phyloP scores from a whole-genome alignment of 2,888 invertebrate genomes.

The Maniola hyperantus region DNA sequence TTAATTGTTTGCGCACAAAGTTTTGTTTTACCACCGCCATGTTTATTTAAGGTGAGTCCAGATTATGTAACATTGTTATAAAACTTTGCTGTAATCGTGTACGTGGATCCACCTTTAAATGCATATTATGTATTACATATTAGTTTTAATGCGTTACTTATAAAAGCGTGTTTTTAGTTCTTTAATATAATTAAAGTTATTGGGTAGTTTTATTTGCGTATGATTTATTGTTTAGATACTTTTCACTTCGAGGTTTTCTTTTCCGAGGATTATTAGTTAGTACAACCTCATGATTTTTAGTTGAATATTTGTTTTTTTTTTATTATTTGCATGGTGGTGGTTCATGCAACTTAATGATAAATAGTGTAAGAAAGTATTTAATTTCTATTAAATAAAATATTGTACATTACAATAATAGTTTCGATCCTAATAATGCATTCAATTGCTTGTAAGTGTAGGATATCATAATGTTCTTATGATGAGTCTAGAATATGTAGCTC shows the following conservation, averaged over 20 bases:
- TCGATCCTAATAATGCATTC: neutral
- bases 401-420: neutral
- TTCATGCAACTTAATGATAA: neutral
- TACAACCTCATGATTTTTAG: too few species aligned
- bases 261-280: neutral
- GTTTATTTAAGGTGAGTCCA: neutral
- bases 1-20: constrained; percentile 5
- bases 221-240: too few species aligned
- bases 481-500: neutral
- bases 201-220: too few species aligned
- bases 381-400: neutral
- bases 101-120: too few species aligned
- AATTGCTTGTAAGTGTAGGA: neutral
- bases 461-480: neutral
- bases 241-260: too few species aligned
- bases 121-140: too few species aligned
- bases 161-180: too few species aligned
- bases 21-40: neutral
- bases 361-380: constrained; percentile 1
- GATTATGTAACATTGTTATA: neutral
- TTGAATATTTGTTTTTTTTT: neutral
- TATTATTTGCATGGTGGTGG: neutral
- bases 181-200: too few species aligned
- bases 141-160: too few species aligned
- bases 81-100: too few species aligned